Evolutionary conservation across 2,888 invertebrate species (phyloP), one percentile per base, ranked within the genome.

Genomic region (Heteromurus nitidus): DNA sequence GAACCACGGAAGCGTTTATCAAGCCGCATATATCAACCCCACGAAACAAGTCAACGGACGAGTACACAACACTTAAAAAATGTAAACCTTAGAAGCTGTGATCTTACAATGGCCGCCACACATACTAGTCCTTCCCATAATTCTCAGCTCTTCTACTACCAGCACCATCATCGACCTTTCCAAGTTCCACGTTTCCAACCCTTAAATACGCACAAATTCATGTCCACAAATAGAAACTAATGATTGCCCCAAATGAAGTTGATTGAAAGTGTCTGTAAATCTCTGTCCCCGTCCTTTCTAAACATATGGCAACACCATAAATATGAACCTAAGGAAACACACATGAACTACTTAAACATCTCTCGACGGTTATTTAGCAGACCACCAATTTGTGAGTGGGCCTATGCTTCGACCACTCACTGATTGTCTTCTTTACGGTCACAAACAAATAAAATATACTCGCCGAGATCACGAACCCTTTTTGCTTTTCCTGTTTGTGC

Each of bases 1-100:
- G 69, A 74, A 77, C 58, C 72, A 70, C 67, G 80, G 80, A 81
- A 82, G 74, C 83, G 84, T 83, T 84, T 84, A 84, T 80, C 82
- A 83, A 83, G 83, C 77, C 75, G 53, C 80, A 80, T 82, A 80
- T 80, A 80, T 80, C 79, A 81, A 76, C 70, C 76, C 69, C 74
- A 82, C 83, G n/a, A 85, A 85, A 83, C 82, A 84, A 82, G 72
- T 65, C n/a, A 62, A 42, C 64, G 18, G 7, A 53, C n/a, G 42
- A 42, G 22, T 18, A 42, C 42, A 64, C 44, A 42, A 44, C 42
- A 22, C 11, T 30, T 26, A 60, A 5, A 3, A 20, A 62, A 13
- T 5, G 24, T 24, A 3, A 31, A 36, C 16, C 13, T 36, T 26
- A 47, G n/a, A 47, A 20, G 1, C n/a, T n/a, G n/a, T n/a, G n/a